These are phyloP conservation scores for Poecile montanus DNA, from an alignment of 2,797 vertebrate species.

Conservation along the genomic window DNA sequence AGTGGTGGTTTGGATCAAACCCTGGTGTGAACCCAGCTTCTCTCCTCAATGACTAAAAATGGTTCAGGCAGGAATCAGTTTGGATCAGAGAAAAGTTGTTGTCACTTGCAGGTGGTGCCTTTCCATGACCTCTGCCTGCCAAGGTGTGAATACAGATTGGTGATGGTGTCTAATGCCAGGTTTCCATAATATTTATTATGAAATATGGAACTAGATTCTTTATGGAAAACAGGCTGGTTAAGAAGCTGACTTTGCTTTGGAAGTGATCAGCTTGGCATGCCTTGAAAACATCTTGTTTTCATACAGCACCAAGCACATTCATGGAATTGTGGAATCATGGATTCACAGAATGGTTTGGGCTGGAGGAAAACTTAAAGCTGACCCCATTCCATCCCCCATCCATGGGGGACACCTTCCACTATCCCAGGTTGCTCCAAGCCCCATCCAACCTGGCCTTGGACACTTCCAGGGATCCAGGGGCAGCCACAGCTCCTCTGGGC, in stretches of 20 bases:
- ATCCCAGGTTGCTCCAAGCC: not conserved
- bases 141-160: not conserved
- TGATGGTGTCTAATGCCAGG: not conserved
- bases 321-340: not conserved
- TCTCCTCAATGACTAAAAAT: not conserved
- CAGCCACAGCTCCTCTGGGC: not conserved
- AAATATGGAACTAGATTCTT: not conserved
- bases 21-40: not conserved
- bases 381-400: accelerated
- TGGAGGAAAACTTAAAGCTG: not conserved
- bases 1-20: not conserved
- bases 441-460: accelerated
- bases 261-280: not conserved
- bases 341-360: not conserved
- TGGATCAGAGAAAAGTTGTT: not conserved
- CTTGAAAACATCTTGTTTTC: not conserved
- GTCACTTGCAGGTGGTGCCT: not conserved
- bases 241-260: not conserved
- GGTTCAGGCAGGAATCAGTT: accelerated
- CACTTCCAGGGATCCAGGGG: not conserved
- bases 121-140: not conserved
- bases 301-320: not conserved
- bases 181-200: not conserved
- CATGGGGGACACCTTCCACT: not conserved
- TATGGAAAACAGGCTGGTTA: not conserved